phyloP scores from a whole-genome alignment of 2,888 invertebrate genomes.

The Sipha maydis region DNA sequence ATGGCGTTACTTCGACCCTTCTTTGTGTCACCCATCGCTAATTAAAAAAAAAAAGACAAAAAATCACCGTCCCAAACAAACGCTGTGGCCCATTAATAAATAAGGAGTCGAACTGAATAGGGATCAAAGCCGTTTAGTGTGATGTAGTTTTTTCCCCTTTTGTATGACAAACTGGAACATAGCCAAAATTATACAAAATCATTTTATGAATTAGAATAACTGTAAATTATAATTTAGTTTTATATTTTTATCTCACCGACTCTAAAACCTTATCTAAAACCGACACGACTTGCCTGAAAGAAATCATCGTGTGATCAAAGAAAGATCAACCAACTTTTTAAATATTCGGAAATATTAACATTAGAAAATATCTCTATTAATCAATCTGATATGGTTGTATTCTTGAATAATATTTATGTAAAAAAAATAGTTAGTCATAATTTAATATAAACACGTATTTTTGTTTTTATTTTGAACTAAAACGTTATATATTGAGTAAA shows the following conservation, averaged over 20 bases:
- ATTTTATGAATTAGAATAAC: conserved; percentile 55
- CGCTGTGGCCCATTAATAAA: conserved; percentile 45
- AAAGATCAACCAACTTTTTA: neutral
- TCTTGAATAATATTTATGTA: no score
- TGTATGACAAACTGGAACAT: conserved; percentile 18
- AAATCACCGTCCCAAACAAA: conserved; percentile 14
- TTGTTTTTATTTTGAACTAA: no score
- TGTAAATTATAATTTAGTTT: conserved; percentile 14
- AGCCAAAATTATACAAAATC: conserved; percentile 36
- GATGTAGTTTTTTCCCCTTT: conserved; percentile 31
- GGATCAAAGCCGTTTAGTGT: conserved; percentile 32
- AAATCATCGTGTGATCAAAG: neutral
- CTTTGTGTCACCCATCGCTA: neutral
- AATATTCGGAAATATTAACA: neutral
- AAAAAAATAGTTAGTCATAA: no score
- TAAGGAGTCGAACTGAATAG: conserved; percentile 52
- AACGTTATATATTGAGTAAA: neutral
- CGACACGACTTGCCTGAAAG: neutral
- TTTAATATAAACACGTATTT: no score
- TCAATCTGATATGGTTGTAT: neutral
- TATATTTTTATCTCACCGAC: conserved; percentile 44
- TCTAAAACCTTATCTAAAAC: conserved; percentile 5
- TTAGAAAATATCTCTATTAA: neutral
- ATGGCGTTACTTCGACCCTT: conserved; percentile 40
- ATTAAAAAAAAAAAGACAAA: conserved; percentile 39